A percentile compares a stretch with the other conserved stretches of the same genome.
Evolutionary conservation across 2,888 invertebrate species (phyloP).

Genomic region (Antheraea assamensis): DNA sequence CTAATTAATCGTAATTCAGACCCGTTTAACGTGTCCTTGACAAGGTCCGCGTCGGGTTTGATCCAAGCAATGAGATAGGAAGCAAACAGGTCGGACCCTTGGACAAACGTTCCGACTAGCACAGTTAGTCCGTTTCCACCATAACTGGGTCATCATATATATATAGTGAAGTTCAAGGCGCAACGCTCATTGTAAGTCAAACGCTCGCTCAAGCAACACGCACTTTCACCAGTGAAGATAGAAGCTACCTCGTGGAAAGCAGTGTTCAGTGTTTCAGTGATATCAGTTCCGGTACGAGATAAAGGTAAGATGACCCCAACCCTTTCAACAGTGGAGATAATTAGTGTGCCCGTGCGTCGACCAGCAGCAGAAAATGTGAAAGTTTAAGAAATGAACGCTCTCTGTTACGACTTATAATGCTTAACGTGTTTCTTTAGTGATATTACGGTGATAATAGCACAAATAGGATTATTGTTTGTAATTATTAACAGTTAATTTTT

Average conservation of each 20-base stretch:
- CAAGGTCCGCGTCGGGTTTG: slow-evolving; percentile 58
- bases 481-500: not conserved
- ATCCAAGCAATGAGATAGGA: slow-evolving; percentile 60
- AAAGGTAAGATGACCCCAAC: slow-evolving; percentile 66
- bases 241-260: slow-evolving; percentile 61
- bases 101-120: slow-evolving; percentile 65
- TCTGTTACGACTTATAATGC: slow-evolving; percentile 28
- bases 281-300: slow-evolving; percentile 55
- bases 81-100: slow-evolving; percentile 66
- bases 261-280: slow-evolving; percentile 74
- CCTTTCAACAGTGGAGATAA: slow-evolving; percentile 42
- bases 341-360: slow-evolving; percentile 36
- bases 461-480: not conserved
- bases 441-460: slow-evolving; percentile 27
- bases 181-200: slow-evolving; percentile 83
- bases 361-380: slow-evolving; percentile 42
- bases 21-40: slow-evolving; percentile 48
- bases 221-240: slow-evolving; percentile 74
- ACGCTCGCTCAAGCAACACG: slow-evolving; percentile 74
- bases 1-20: not conserved
- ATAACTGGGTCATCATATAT: slow-evolving; percentile 92
- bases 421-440: slow-evolving; percentile 33
- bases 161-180: slow-evolving; percentile 92
- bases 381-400: slow-evolving; percentile 30
- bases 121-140: slow-evolving; percentile 79